A percentile compares a stretch with the other conserved stretches of the same genome.
phyloP scores from a whole-genome alignment of 2,113 vertebrate genomes.

The Orientallactaga bullata region DNA sequence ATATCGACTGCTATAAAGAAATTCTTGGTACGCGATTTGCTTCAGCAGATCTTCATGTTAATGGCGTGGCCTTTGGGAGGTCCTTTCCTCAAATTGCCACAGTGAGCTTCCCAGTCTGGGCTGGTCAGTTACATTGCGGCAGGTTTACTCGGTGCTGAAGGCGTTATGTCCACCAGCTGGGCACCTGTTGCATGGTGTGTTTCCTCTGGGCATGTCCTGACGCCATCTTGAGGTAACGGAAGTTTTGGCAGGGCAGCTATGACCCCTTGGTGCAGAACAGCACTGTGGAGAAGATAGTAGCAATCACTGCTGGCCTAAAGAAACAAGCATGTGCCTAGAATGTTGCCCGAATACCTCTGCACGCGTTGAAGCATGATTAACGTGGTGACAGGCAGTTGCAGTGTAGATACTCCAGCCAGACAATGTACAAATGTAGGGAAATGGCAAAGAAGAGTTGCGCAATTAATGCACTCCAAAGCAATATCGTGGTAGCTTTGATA shows the following conservation, averaged over 20 bases:
- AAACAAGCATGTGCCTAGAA: too few relatives aligned
- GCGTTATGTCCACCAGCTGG: not conserved
- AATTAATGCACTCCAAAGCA: not conserved
- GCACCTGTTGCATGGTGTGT: too few relatives aligned
- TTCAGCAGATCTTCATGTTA: not conserved
- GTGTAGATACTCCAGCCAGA: not conserved
- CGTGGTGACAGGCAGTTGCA: not conserved
- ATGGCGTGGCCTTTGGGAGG: not conserved
- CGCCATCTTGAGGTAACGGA: too few relatives aligned
- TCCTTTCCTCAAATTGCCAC: not conserved
- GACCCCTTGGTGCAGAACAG: too few relatives aligned
- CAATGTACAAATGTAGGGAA: not conserved
- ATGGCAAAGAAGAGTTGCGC: not conserved
- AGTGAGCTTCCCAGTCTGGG: not conserved
- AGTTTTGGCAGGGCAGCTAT: too few relatives aligned
- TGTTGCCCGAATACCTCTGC: not conserved
- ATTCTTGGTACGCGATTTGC: not conserved
- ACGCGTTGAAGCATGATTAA: constrained; percentile 7
- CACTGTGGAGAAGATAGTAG: too few relatives aligned
- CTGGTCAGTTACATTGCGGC: not conserved
- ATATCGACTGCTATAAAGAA: not conserved
- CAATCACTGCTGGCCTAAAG: too few relatives aligned
- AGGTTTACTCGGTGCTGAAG: not conserved
- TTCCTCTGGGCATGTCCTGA: too few relatives aligned
- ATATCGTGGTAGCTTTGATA: not conserved